phyloP scores from a whole-genome alignment of 2,888 invertebrate species.

The Arrhopalites spinosus region DNA sequence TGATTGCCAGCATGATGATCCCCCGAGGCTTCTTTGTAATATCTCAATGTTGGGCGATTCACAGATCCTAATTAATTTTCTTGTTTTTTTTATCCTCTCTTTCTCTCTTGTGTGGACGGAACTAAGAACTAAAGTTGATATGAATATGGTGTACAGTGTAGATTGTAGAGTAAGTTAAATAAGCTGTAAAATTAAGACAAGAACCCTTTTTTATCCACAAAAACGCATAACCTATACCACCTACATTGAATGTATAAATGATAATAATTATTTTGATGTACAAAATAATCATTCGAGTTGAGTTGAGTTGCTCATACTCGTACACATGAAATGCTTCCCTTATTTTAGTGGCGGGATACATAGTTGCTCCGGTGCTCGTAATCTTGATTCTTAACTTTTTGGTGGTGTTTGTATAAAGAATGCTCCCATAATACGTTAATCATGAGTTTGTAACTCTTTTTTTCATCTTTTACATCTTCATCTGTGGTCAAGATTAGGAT shows the following conservation, averaged over 20 bases:
- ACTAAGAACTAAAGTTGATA: neutral
- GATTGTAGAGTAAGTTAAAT: neutral
- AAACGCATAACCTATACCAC: conserved; percentile 43
- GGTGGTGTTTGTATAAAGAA: too few species aligned
- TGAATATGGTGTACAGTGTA: neutral
- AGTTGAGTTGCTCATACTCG: neutral
- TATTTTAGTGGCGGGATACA: too few species aligned
- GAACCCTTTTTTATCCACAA: neutral
- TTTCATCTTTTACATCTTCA: too few species aligned
- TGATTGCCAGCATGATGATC: conserved; percentile 55
- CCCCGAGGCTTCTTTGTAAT: conserved; percentile 46
- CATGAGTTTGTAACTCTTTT: too few species aligned
- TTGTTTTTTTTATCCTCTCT: conserved; percentile 35
- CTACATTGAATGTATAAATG: conserved; percentile 51
- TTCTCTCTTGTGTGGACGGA: conserved; percentile 1
- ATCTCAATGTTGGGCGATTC: conserved; percentile 47
- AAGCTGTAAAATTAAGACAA: conserved; percentile 2
- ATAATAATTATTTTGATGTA: conserved; percentile 42
- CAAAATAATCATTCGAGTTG: conserved; percentile 37
- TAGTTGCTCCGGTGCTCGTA: too few species aligned
- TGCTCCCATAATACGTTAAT: too few species aligned
- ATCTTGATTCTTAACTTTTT: too few species aligned
- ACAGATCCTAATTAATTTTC: conserved; percentile 47
- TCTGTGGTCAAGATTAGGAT: too few species aligned
- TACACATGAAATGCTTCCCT: too few species aligned